phyloP scores from a whole-genome alignment of 2,888 invertebrate species.

The Caradrina kadenii region DNA sequence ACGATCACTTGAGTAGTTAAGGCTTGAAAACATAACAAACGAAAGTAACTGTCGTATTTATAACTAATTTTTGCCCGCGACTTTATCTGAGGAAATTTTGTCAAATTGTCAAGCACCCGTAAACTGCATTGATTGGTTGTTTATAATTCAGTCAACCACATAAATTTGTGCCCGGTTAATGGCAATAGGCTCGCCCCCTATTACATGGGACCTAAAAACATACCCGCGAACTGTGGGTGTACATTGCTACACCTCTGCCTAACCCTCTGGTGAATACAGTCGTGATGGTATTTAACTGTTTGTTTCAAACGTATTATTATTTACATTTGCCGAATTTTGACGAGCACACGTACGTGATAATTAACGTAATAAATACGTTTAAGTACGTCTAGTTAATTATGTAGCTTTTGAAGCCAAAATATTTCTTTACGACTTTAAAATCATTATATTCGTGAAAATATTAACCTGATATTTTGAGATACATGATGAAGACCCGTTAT shows the following conservation, averaged over 20 bases:
- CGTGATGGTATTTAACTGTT: conserved; percentile 5
- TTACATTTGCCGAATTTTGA: background rate
- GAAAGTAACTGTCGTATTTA: too few relatives aligned
- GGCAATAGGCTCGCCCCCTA: background rate
- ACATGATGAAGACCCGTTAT: background rate
- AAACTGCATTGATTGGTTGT: too few relatives aligned
- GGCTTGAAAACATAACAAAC: too few relatives aligned
- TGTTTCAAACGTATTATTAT: background rate
- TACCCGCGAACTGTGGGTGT: too few relatives aligned
- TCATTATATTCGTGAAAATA: background rate
- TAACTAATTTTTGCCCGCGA: too few relatives aligned
- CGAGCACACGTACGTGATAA: conserved; percentile 14
- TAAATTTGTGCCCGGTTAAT: background rate
- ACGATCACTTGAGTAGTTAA: too few relatives aligned
- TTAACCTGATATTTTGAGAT: background rate
- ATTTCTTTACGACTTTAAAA: conserved; percentile 8
- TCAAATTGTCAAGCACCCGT: too few relatives aligned
- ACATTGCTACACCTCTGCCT: too few relatives aligned
- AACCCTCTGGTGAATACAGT: too few relatives aligned
- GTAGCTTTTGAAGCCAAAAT: conserved; percentile 23
- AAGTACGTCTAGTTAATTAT: conserved; percentile 29
- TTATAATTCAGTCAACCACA: too few relatives aligned
- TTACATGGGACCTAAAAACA: too few relatives aligned
- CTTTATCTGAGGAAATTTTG: too few relatives aligned
- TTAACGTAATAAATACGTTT: conserved; percentile 30